Evolutionary conservation across 2,113 vertebrate species (phyloP).

Genomic region (Diphyllodes magnificus): DNA sequence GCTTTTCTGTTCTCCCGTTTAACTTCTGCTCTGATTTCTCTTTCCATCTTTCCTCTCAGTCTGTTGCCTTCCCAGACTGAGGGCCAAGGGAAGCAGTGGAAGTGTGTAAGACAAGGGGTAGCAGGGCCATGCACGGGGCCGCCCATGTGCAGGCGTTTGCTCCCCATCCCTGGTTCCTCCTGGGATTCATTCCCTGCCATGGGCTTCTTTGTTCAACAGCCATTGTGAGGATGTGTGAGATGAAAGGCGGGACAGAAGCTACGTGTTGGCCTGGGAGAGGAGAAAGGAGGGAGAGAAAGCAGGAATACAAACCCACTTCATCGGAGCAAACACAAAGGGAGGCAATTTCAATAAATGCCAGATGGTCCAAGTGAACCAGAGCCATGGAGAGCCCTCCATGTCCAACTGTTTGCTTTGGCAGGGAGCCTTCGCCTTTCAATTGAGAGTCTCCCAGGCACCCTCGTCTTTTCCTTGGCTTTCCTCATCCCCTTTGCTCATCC

Average conservation of each 20-base stretch:
- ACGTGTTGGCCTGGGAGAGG: not conserved
- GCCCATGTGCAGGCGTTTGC: not conserved
- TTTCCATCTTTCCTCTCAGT: constrained; percentile 5
- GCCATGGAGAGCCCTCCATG: not conserved
- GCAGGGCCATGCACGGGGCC: not conserved
- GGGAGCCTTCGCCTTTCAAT: not conserved
- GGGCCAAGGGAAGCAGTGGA: not conserved
- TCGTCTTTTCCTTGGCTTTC: not conserved
- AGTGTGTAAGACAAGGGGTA: not conserved
- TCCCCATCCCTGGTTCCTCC: not conserved
- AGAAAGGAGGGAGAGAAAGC: not conserved
- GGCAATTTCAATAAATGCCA: constrained; percentile 36
- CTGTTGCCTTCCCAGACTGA: not conserved
- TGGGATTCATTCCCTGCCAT: fast-evolving
- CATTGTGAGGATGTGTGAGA: fast-evolving
- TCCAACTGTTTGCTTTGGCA: constrained; percentile 63
- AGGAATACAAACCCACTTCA: not conserved
- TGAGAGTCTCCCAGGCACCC: not conserved
- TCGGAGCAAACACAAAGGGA: not conserved
- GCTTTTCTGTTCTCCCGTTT: not conserved
- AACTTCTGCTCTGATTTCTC: constrained; percentile 27
- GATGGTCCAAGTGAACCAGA: constrained; percentile 49
- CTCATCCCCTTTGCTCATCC: not conserved
- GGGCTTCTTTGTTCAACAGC: not conserved
- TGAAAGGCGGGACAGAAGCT: not conserved